Evolutionary conservation across 1,140 invertebrate genomes (phyloP).

Genomic region (Glossosoma conforme): DNA sequence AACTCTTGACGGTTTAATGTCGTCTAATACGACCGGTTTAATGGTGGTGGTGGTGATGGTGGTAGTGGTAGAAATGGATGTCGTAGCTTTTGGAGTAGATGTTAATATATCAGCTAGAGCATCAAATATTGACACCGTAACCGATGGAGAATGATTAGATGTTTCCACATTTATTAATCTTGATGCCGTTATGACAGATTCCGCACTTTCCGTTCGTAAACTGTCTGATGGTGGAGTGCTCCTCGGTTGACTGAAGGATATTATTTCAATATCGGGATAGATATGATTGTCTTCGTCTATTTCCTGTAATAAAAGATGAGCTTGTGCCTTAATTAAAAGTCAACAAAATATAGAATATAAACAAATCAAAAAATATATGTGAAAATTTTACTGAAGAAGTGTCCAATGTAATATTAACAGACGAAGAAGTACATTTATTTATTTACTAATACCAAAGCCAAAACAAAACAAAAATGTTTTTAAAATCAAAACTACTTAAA

Average conservation of each 20-base stretch:
- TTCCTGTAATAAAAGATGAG: constrained; percentile 48
- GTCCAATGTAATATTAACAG: no score
- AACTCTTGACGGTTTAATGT: constrained; percentile 13
- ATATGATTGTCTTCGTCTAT: constrained; percentile 48
- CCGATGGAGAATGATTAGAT: constrained; percentile 49
- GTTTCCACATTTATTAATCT: constrained; percentile 50
- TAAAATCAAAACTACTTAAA: no score
- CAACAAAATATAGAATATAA: constrained; percentile 14
- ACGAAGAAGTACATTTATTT: no score
- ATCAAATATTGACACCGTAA: constrained; percentile 53
- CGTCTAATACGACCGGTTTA: constrained; percentile 12
- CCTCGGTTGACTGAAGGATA: constrained; percentile 48
- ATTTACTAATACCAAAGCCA: no score
- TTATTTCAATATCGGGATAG: constrained; percentile 47
- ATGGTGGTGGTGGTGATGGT: constrained; percentile 13
- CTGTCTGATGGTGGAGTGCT: constrained; percentile 46
- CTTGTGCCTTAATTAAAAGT: constrained; percentile 30
- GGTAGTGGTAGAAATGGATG: constrained; percentile 44
- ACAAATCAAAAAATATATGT: neutral
- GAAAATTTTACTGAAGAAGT: no score
- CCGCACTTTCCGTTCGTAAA: constrained; percentile 45
- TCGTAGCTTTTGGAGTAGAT: constrained; percentile 42
- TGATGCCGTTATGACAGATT: constrained; percentile 44
- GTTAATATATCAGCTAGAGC: constrained; percentile 52
- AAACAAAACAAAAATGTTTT: no score